Percentiles rank a stretch among this genome's conserved stretches.
These are phyloP conservation scores for Puntigrus tetrazona DNA, from an alignment of 2,113 vertebrate genomes.

Conservation along the genomic window DNA sequence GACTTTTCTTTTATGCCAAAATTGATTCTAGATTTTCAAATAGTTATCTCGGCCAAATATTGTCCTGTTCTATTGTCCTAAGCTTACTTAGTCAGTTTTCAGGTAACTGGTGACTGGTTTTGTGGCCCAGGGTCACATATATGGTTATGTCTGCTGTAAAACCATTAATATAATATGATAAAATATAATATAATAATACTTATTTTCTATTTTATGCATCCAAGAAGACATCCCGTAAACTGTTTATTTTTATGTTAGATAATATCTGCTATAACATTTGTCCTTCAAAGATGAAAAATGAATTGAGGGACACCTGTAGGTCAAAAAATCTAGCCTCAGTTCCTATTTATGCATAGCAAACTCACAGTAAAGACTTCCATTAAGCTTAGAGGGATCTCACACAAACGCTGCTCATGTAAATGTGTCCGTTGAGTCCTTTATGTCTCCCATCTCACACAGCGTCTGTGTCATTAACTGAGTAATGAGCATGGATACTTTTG, in stretches of 20 bases:
- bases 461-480: neutral
- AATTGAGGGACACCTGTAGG: neutral
- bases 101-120: too few species aligned
- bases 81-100: too few species aligned
- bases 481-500: slow-evolving; percentile 29
- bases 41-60: too few species aligned
- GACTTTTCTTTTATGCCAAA: too few species aligned
- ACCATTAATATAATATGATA: too few species aligned
- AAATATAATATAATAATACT: too few species aligned
- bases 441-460: neutral
- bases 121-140: too few species aligned
- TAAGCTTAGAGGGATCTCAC: neutral
- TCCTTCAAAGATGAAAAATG: neutral
- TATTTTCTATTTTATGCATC: too few species aligned
- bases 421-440: slow-evolving; percentile 5
- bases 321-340: neutral
- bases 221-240: too few species aligned
- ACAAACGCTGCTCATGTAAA: slow-evolving; percentile 12
- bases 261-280: neutral
- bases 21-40: too few species aligned
- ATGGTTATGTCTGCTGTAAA: neutral
- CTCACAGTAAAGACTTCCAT: neutral
- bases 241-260: too few species aligned
- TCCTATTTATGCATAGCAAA: slow-evolving; percentile 17
- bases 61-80: too few species aligned